Percentiles rank a stretch among this genome's conserved stretches.
phyloP scores from a whole-genome alignment of 2,888 invertebrate genomes.

The Saturnia pavonia region DNA sequence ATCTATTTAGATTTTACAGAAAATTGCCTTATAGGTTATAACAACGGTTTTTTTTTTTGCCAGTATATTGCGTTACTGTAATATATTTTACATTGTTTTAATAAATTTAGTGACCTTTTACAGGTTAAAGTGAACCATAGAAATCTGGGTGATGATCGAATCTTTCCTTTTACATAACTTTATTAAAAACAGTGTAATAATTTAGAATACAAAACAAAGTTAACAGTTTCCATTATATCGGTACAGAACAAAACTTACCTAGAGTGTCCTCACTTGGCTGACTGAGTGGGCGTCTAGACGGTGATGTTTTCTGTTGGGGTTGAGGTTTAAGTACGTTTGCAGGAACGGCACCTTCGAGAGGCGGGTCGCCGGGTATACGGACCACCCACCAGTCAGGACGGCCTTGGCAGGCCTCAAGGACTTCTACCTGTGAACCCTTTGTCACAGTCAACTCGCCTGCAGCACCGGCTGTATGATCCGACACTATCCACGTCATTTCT shows the following conservation, averaged over 20 bases:
- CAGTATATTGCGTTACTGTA: too few species aligned
- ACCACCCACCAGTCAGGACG: constrained; percentile 88
- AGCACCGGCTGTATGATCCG: constrained; percentile 90
- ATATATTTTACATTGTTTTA: too few species aligned
- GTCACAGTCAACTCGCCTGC: constrained; percentile 91
- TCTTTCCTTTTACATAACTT: too few species aligned
- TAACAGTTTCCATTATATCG: not conserved
- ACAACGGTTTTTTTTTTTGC: too few species aligned
- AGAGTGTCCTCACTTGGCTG: constrained; percentile 68
- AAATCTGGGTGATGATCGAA: too few species aligned
- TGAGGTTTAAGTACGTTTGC: constrained; percentile 85
- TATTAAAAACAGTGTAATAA: too few species aligned
- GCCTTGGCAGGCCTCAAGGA: constrained; percentile 88
- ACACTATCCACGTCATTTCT: constrained; percentile 95
- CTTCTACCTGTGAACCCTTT: constrained; percentile 97
- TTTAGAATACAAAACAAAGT: too few species aligned
- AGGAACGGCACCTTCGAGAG: constrained; percentile 91
- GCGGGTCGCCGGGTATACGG: constrained; percentile 82
- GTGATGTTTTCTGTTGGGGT: constrained; percentile 70
- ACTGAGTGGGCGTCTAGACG: constrained; percentile 67
- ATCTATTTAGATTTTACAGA: too few species aligned
- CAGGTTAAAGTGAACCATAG: too few species aligned
- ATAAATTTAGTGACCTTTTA: too few species aligned
- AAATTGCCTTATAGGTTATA: too few species aligned
- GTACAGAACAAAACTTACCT: constrained; percentile 69